Evolutionary conservation across 2,888 invertebrate species (phyloP).

Genomic region (Barypeithes pellucidus): DNA sequence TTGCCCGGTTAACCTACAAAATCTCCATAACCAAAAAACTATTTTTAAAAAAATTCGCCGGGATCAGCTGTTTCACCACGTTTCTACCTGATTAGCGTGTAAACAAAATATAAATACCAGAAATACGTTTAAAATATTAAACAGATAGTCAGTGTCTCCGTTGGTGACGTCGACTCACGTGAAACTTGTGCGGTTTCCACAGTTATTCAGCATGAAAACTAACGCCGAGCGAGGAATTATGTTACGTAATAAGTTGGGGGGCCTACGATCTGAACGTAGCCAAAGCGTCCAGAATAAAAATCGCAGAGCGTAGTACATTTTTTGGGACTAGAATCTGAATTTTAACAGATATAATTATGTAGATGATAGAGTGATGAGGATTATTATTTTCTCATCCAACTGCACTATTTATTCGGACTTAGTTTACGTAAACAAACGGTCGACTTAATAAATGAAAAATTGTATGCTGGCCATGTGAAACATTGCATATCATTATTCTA

Average conservation of each 20-base stretch:
- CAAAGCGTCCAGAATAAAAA: conserved; percentile 14
- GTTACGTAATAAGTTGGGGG: conserved; percentile 31
- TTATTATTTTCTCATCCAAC: too few relatives aligned
- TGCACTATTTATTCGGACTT: too few relatives aligned
- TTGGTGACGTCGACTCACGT: conserved; percentile 30
- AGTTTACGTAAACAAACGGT: too few relatives aligned
- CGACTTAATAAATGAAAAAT: too few relatives aligned
- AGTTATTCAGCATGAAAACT: conserved; percentile 35
- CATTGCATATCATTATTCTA: too few relatives aligned
- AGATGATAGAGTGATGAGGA: too few relatives aligned
- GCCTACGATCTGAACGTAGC: conserved; percentile 12
- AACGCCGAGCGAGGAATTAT: conserved; percentile 18
- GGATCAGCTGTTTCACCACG: conserved; percentile 17
- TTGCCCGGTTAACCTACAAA: conserved; percentile 31
- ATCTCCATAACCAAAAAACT: conserved; percentile 10
- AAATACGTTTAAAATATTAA: conserved; percentile 17
- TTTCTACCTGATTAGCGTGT: conserved; percentile 2
- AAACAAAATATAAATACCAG: conserved; percentile 29
- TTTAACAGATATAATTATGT: too few relatives aligned
- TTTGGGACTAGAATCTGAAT: too few relatives aligned
- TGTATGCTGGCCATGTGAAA: too few relatives aligned
- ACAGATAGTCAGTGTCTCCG: conserved; percentile 8
- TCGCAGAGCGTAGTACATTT: too few relatives aligned
- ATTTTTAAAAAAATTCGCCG: conserved; percentile 12
- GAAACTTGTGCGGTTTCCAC: conserved; percentile 38